Evolutionary conservation across 1,140 invertebrate genomes (phyloP), one percentile per base, ranked within the genome.

Genomic region (Drosophila watanabei): DNA sequence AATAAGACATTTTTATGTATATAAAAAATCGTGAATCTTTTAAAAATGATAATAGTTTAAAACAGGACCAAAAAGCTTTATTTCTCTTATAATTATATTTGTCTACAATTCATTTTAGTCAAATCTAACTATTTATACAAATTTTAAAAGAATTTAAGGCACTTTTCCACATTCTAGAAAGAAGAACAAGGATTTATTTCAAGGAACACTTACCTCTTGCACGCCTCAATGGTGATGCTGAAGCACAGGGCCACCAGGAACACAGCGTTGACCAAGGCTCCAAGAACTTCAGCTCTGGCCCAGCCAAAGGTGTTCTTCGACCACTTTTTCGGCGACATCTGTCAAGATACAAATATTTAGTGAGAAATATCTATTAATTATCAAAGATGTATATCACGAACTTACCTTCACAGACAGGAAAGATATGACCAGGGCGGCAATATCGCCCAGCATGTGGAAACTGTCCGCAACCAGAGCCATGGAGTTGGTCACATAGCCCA

Each of bases 251-350:
- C 98, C n/a, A 98, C 97, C 45, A 98, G 95, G 93, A 99, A 99
- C 30, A 98, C 97, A 4, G 97, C 97, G 93, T 98, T 98, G 1
- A 98, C 97, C 51, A 98, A 93, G 2, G 97, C 97, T n/a, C 98
- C 98, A n/a, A 99, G 93, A 0, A 99, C 97, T 94, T 98, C 98
- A 1, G 98, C 97, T 80, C 98, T 95, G 2, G 98, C 98, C 97
- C 98, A 99, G 9, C 98, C 98, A 92, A 98, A 99, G 6, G 98
- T 98, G 92, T 98, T 98, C 94, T 98, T 98, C 6, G 97, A 97
- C 97, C 97, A 98, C 94, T 98, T 98, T 93, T 98, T 98, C 80
- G 97, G 97, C 63, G 97, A 98, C 97, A 98, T 98, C 97, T 98
- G 93, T 24, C 94, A 94, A 73, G 32, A 54, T 39, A 35, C 2